These are phyloP conservation scores for Drosophila dunni DNA, from an alignment of 1,140 invertebrate genomes.

Conservation along the genomic window DNA sequence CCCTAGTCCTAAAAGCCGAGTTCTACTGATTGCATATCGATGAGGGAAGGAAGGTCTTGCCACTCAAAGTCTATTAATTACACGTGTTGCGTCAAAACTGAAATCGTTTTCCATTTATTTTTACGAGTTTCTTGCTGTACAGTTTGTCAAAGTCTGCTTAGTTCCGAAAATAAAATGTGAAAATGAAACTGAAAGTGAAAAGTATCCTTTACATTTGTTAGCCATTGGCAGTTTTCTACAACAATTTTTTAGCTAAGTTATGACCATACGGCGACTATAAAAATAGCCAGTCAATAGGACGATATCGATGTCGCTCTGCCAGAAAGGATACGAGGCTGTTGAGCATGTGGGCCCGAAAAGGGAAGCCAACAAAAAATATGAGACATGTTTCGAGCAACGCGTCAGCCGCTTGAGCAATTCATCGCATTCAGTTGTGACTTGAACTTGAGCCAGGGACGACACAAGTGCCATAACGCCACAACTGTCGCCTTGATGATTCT, in stretches of 20 bases:
- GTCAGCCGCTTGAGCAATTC: conserved; percentile 34
- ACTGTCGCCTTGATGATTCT: conserved; percentile 30
- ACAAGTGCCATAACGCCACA: conserved; percentile 32
- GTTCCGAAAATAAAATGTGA: background rate
- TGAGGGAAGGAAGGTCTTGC: background rate
- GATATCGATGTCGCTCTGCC: conserved; percentile 17
- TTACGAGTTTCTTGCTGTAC: conserved; percentile 54
- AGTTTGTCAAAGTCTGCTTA: conserved; percentile 43
- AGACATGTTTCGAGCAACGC: conserved; percentile 39
- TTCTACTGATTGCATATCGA: conserved; percentile 7
- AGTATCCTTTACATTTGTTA: conserved; percentile 56
- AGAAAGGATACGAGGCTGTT: conserved; percentile 7
- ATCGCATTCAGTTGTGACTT: conserved; percentile 31
- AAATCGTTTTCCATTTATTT: conserved; percentile 76
- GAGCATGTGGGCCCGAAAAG: conserved; percentile 35
- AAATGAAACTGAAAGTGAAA: conserved; percentile 18
- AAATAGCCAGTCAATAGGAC: conserved; percentile 22
- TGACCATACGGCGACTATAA: conserved; percentile 42
- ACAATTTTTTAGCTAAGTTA: conserved; percentile 60
- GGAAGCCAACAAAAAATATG: conserved; percentile 1
- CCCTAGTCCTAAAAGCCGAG: background rate
- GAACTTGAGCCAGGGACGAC: conserved; percentile 16
- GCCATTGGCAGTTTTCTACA: conserved; percentile 39
- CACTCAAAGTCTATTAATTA: conserved; percentile 73
- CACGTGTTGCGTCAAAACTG: conserved; percentile 72